A percentile compares a stretch with the other conserved stretches of the same genome.
Evolutionary conservation across 2,888 invertebrate genomes (phyloP).

Genomic region (Aphidius colemani): DNA sequence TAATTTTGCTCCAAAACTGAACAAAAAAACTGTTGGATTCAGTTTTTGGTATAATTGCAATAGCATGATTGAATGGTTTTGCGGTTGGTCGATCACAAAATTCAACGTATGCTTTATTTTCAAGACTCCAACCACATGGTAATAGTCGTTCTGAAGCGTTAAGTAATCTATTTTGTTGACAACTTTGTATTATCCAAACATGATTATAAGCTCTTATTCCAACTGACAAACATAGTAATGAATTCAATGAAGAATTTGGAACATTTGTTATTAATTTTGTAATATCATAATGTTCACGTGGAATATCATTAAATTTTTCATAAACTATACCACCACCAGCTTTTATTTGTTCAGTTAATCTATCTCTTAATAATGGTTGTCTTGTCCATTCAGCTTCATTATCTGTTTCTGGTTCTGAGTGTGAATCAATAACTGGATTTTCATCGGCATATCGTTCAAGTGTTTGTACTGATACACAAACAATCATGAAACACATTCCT

Average conservation of each 20-base stretch:
- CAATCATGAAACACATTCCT: conserved; percentile 66
- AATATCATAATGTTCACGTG: conserved; percentile 62
- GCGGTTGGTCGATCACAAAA: conserved; percentile 47
- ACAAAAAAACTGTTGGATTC: conserved; percentile 62
- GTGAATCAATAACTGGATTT: conserved; percentile 49
- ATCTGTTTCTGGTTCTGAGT: conserved; percentile 62
- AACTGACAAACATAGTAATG: conserved; percentile 72
- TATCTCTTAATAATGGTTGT: conserved; percentile 63
- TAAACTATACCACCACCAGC: conserved; percentile 70
- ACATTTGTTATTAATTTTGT: conserved; percentile 71
- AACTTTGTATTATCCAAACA: conserved; percentile 73
- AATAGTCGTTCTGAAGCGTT: conserved; percentile 63
- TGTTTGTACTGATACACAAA: conserved; percentile 62
- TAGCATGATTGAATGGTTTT: conserved; percentile 48
- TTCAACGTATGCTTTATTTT: conserved; percentile 60
- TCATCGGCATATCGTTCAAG: conserved; percentile 43
- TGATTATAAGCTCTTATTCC: conserved; percentile 69
- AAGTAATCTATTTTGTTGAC: conserved; percentile 57
- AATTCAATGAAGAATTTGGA: conserved; percentile 76
- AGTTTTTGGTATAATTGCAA: conserved; percentile 49
- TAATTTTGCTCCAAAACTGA: conserved; percentile 68
- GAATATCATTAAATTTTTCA: conserved; percentile 63
- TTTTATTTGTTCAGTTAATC: conserved; percentile 66
- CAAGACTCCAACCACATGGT: conserved; percentile 69
- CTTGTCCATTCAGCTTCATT: conserved; percentile 65